Evolutionary conservation across 1,140 invertebrate species (phyloP).

Genomic region (Cydia amplana): DNA sequence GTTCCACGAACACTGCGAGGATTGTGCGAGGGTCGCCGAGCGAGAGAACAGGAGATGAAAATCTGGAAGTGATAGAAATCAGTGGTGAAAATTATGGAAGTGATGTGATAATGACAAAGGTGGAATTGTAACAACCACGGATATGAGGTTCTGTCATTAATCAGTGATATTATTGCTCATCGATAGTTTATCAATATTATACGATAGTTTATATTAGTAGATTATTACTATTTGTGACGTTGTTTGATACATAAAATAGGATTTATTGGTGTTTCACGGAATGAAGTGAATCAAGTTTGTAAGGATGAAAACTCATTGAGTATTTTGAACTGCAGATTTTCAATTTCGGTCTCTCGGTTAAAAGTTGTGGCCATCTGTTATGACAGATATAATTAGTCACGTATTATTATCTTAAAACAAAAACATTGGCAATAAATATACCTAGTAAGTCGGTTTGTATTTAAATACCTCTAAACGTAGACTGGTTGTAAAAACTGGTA

Average conservation of each 20-base stretch:
- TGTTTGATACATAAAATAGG: background rate
- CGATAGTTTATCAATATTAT: background rate
- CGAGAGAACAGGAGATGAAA: conserved; percentile 51
- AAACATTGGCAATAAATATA: background rate
- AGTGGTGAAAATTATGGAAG: conserved; percentile 1
- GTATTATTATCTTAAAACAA: background rate
- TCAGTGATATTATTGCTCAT: conserved; percentile 16
- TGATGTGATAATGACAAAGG: conserved; percentile 14
- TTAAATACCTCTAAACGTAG: background rate
- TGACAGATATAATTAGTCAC: too few relatives aligned
- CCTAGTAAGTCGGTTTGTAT: background rate
- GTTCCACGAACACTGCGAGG: conserved; percentile 65
- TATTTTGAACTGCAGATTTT: background rate
- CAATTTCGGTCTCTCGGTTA: background rate
- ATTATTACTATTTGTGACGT: background rate
- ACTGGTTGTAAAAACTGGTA: background rate
- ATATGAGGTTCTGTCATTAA: conserved; percentile 21
- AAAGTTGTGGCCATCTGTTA: too few relatives aligned
- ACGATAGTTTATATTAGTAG: background rate
- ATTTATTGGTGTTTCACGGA: background rate
- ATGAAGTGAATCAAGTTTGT: background rate
- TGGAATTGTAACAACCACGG: conserved; percentile 42
- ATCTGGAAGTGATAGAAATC: background rate
- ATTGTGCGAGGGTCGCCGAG: conserved; percentile 59
- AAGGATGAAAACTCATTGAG: background rate